Evolutionary conservation across 1,140 invertebrate species (phyloP), one percentile per base, ranked within the genome.

Genomic region (Nixonia krombeini): DNA sequence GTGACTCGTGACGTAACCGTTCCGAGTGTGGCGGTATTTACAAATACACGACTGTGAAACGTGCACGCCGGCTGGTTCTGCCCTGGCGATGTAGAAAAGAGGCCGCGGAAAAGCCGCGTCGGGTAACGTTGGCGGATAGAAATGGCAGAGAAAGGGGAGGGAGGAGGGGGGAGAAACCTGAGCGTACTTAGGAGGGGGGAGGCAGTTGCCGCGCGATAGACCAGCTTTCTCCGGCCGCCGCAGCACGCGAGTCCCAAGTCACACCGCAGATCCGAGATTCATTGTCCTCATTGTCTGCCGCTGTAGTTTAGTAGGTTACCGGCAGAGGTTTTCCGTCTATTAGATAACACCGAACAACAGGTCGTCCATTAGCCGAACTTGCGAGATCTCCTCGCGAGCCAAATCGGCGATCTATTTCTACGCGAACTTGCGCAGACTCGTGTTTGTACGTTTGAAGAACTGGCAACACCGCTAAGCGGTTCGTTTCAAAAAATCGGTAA

Each of bases 231-330:
- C 49, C 46, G 9, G 37, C 25, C 52, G 47, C n/a, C 53, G 33
- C 31, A 52, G 52, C 52, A 52, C 62, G 41, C 53, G 53, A 58
- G 62, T 66, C 62, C 47, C 62, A 58, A 58, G 62, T 66, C 53
- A 53, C 62, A 66, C 62, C 49, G 55, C 62, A 58, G 63, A 66
- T 66, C 51, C 38, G 50, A 59, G 55, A 66, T 66, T 59, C 55
- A 66, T 66, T 66, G 63, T 67, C 51, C 64, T 61, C 56, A 61
- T 67, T 61, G 64, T 67, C 64, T 61, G 50, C 37, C 50, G 51
- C 46, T 66, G 63, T 59, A 66, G 63, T 66, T 66, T 65, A 65
- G 62, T 65, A 65, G 62, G 62, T 65, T 65, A 65, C 53, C 52
- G 35, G 62, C 62, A 52, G 53, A 65, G 41, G 53, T 57, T 65